Percentiles rank a stretch among this genome's conserved stretches.
Evolutionary conservation across 1,140 invertebrate genomes (phyloP).

Genomic region (Tetranychus urticae): DNA sequence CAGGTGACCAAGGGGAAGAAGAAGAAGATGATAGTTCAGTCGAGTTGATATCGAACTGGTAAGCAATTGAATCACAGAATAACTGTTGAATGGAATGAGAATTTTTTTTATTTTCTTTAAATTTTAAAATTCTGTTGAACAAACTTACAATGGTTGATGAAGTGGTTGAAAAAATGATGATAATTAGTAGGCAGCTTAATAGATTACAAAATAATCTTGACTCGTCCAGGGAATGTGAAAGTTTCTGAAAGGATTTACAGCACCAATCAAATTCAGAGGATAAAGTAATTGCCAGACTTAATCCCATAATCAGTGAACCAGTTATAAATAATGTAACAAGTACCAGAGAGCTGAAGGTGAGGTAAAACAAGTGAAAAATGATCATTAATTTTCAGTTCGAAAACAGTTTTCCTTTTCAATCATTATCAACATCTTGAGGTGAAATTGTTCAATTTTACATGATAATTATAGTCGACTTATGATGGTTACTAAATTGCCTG

Average conservation of each 20-base stretch:
- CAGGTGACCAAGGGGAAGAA: conserved; percentile 20
- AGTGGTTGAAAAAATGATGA: conserved; percentile 1
- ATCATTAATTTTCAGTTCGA: no score
- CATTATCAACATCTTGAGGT: no score
- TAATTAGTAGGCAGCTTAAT: neutral
- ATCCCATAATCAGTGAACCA: neutral
- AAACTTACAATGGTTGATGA: conserved; percentile 3
- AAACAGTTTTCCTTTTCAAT: no score
- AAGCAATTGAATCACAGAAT: no score
- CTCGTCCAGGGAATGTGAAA: conserved; percentile 1
- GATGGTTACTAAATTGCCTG: no score
- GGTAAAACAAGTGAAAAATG: no score
- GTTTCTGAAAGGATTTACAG: neutral
- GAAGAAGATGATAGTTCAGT: neutral
- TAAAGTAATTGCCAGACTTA: neutral
- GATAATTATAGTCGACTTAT: no score
- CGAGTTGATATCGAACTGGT: no score
- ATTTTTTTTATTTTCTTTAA: neutral
- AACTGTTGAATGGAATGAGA: neutral
- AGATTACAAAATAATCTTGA: neutral
- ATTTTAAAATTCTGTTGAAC: no score
- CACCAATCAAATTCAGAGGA: neutral
- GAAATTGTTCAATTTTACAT: no score
- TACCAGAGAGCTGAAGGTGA: neutral
- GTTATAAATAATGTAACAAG: neutral